phyloP scores from a whole-genome alignment of 2,113 vertebrate species.

The Colius striatus region DNA sequence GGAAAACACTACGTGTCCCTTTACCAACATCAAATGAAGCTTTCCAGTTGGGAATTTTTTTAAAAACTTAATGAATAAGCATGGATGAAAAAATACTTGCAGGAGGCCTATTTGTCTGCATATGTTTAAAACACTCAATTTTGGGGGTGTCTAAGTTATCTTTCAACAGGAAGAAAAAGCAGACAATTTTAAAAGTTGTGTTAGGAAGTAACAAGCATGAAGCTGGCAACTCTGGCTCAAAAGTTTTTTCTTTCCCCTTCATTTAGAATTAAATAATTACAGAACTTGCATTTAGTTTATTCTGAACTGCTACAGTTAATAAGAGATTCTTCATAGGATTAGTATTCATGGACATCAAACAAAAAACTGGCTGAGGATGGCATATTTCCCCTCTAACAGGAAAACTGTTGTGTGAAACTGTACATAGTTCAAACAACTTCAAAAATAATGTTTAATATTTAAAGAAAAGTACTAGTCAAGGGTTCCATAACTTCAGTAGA shows the following conservation, averaged over 20 bases:
- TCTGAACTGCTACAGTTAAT: slow-evolving; percentile 35
- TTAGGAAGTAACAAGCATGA: background rate
- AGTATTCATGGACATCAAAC: slow-evolving; percentile 71
- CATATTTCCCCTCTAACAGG: slow-evolving; percentile 68
- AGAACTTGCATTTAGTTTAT: slow-evolving; percentile 37
- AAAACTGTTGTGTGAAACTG: slow-evolving; percentile 69
- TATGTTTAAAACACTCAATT: background rate
- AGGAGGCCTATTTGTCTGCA: background rate
- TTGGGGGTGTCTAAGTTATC: background rate
- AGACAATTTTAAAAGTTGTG: background rate
- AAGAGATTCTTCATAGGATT: slow-evolving; percentile 23
- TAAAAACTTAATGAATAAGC: background rate
- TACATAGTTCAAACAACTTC: slow-evolving; percentile 72
- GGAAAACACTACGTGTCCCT: background rate
- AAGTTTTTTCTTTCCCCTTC: background rate
- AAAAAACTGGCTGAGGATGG: slow-evolving; percentile 65
- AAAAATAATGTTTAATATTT: slow-evolving; percentile 81
- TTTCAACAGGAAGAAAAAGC: background rate
- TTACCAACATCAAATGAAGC: background rate
- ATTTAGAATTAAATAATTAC: slow-evolving; percentile 36
- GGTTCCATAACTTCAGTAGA: slow-evolving; percentile 66
- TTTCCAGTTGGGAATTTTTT: background rate
- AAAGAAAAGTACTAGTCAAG: slow-evolving; percentile 75
- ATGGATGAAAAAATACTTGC: background rate
- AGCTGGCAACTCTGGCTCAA: background rate